phyloP scores from a whole-genome alignment of 2,797 vertebrate species.

The Lutjanus argentimaculatus region DNA sequence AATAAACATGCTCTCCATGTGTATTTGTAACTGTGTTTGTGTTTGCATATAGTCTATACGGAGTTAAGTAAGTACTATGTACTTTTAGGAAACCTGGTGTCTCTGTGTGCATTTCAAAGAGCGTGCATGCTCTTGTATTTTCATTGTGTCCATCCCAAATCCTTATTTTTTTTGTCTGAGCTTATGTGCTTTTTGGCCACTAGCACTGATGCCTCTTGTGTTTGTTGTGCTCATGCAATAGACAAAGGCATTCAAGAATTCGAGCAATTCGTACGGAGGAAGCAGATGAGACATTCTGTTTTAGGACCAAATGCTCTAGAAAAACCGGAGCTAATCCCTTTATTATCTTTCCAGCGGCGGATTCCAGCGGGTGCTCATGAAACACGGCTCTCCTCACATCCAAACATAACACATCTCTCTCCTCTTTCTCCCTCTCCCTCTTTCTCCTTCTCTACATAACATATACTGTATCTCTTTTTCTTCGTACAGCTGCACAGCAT shows the following conservation, averaged over 20 bases:
- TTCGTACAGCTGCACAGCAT: constrained; percentile 90
- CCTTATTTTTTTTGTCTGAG: constrained; percentile 30
- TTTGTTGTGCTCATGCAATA: constrained; percentile 86
- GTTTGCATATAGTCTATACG: constrained; percentile 51
- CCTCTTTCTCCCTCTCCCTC: constrained; percentile 25
- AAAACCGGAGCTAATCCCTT: constrained; percentile 93
- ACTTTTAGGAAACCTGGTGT: constrained; percentile 25
- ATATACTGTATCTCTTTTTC: constrained; percentile 61
- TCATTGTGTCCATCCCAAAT: constrained; percentile 18
- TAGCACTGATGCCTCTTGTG: constrained; percentile 55
- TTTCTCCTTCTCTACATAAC: constrained; percentile 16
- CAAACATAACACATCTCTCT: constrained; percentile 88
- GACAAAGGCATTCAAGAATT: constrained; percentile 94
- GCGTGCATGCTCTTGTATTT: constrained; percentile 17
- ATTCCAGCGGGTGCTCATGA: constrained; percentile 91
- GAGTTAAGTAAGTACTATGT: constrained; percentile 49
- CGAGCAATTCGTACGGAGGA: constrained; percentile 91
- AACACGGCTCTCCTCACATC: constrained; percentile 87
- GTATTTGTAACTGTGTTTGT: constrained; percentile 61
- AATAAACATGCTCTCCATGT: constrained; percentile 63
- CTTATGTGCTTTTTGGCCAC: constrained; percentile 47
- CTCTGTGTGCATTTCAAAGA: constrained; percentile 25
- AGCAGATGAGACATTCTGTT: constrained; percentile 97
- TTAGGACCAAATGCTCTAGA: constrained; percentile 91
- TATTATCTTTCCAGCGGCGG: constrained; percentile 95